Percentiles rank a stretch among this genome's conserved stretches.
Conservation (phyloP, 2,113 vertebrate species). For the Burhinus bistriatus region DNA sequence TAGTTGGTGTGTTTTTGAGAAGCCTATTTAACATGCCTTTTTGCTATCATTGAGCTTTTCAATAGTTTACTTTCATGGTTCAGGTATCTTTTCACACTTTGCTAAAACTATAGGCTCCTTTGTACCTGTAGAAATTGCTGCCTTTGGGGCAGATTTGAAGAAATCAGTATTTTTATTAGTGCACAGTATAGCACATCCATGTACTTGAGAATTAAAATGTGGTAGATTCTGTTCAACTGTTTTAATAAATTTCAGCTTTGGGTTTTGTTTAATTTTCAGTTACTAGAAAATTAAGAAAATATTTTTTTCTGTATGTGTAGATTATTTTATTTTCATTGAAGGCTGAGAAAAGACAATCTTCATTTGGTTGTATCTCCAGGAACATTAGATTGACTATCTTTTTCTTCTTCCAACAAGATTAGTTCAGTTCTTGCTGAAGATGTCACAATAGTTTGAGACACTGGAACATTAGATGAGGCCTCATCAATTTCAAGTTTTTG, state of each 20-base stretch:
- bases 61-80: background rate
- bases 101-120: background rate
- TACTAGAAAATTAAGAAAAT: background rate
- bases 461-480: background rate
- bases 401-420: conserved; percentile 44
- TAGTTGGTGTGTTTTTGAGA: background rate
- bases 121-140: background rate
- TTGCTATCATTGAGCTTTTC: background rate
- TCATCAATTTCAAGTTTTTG: background rate
- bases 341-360: background rate
- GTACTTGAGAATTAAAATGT: background rate
- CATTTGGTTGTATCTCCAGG: background rate
- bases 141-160: background rate
- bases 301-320: background rate
- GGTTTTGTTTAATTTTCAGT: background rate
- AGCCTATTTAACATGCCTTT: background rate
- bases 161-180: background rate
- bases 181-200: background rate
- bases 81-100: background rate
- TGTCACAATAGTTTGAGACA: background rate
- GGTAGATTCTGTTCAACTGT: background rate
- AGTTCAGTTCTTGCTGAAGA: conserved; percentile 68
- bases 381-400: background rate
- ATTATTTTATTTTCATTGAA: background rate
- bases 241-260: background rate